phyloP scores from a whole-genome alignment of 2,888 invertebrate genomes.

The Nycteola revayana region DNA sequence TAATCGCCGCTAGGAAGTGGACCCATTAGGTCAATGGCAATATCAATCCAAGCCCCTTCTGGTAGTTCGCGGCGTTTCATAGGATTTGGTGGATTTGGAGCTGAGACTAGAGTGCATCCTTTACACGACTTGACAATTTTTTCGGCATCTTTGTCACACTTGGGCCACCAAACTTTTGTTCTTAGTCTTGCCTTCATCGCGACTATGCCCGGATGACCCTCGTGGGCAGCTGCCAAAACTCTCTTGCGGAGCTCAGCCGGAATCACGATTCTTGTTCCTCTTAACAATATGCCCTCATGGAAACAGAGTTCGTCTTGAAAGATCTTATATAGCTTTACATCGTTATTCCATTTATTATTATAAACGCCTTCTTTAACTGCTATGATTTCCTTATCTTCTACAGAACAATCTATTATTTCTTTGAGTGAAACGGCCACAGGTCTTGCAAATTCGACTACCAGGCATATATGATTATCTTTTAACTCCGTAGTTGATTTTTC shows the following conservation, averaged over 20 bases:
- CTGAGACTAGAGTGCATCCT: no score
- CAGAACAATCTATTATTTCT: background rate
- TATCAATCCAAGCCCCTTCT: constrained; percentile 19
- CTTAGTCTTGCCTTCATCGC: no score
- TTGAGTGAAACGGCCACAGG: constrained; percentile 5
- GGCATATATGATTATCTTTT: background rate
- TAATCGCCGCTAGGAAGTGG: constrained; percentile 26
- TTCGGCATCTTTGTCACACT: constrained; percentile 22
- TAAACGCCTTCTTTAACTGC: no score
- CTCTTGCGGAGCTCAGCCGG: background rate
- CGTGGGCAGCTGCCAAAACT: constrained; percentile 8
- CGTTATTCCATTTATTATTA: background rate
- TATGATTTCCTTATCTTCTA: background rate
- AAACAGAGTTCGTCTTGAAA: constrained; percentile 7
- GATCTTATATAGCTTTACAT: constrained; percentile 1
- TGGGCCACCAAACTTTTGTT: constrained; percentile 31
- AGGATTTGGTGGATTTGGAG: constrained; percentile 16
- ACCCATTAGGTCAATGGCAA: constrained; percentile 24
- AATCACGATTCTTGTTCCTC: constrained; percentile 5
- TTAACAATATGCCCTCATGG: background rate
- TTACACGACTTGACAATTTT: constrained; percentile 18
- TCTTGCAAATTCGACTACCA: background rate
- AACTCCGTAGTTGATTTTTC: no score
- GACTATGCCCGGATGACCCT: no score
- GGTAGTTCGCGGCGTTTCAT: constrained; percentile 20